Conservation (phyloP, 2,113 vertebrate genomes). For the Pterocles gutturalis region DNA sequence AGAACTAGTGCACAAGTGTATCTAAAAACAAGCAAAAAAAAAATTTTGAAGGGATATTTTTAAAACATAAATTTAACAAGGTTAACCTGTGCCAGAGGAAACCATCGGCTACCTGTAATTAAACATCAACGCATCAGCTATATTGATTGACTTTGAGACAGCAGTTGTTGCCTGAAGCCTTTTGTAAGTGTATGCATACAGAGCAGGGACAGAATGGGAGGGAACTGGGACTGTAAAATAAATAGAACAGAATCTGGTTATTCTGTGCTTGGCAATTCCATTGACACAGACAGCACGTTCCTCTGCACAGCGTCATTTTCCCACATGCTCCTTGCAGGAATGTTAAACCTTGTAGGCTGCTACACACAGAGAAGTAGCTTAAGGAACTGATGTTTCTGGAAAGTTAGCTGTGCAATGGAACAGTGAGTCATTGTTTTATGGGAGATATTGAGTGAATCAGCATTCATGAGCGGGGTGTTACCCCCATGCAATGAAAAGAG, state of each 20-base stretch:
- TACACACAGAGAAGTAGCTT: background rate
- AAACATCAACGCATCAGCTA: background rate
- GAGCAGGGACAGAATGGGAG: background rate
- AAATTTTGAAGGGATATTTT: constrained; percentile 24
- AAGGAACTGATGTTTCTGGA: background rate
- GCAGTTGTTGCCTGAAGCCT: constrained; percentile 30
- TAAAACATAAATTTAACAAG: constrained; percentile 21
- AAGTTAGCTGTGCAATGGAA: background rate
- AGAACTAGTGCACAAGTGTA: background rate
- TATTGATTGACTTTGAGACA: constrained; percentile 51
- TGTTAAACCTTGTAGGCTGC: background rate
- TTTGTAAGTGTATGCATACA: background rate
- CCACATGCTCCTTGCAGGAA: background rate
- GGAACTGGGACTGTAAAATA: background rate
- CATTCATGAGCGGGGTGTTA: background rate
- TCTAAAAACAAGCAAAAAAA: constrained; percentile 23
- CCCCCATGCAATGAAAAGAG: background rate
- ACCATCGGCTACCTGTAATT: constrained; percentile 32
- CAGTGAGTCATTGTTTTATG: background rate
- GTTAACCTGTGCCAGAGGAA: constrained; percentile 4
- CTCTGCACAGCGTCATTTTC: background rate
- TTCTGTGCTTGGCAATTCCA: background rate
- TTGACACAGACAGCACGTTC: background rate
- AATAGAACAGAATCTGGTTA: background rate
- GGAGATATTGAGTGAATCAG: background rate